phyloP scores from a whole-genome alignment of 2,797 vertebrate species.

The Loriculus beryllinus region DNA sequence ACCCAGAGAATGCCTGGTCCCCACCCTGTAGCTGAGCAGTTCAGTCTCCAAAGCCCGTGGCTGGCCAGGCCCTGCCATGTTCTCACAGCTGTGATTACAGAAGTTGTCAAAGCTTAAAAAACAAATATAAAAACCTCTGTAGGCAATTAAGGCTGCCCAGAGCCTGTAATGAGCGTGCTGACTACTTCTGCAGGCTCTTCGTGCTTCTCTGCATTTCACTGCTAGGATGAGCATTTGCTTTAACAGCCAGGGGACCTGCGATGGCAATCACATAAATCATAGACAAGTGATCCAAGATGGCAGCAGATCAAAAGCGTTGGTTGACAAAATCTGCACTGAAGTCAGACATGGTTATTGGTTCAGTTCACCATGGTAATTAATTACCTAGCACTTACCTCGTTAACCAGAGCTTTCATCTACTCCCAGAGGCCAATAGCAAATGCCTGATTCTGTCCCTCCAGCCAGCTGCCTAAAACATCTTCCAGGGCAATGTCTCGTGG shows the following conservation, averaged over 20 bases:
- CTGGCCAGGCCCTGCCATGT: fast-evolving
- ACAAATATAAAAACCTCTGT: neutral
- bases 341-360: neutral
- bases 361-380: slow-evolving; percentile 36
- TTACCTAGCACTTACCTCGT: slow-evolving; percentile 31
- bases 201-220: neutral
- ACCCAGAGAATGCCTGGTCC: fast-evolving
- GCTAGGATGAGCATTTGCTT: neutral
- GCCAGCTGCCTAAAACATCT: neutral
- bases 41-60: neutral
- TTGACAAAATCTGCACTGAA: neutral
- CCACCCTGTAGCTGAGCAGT: neutral
- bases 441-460: neutral
- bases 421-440: slow-evolving; percentile 14
- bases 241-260: neutral
- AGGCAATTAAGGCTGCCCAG: neutral
- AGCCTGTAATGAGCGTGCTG: neutral
- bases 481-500: neutral
- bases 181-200: neutral
- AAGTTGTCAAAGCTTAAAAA: neutral
- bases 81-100: fast-evolving
- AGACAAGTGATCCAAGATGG: neutral
- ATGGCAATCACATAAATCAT: neutral
- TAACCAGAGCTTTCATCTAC: slow-evolving; percentile 23
- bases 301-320: neutral